Conservation (phyloP, 2,797 vertebrate species). For the Helarctos malayanus region DNA sequence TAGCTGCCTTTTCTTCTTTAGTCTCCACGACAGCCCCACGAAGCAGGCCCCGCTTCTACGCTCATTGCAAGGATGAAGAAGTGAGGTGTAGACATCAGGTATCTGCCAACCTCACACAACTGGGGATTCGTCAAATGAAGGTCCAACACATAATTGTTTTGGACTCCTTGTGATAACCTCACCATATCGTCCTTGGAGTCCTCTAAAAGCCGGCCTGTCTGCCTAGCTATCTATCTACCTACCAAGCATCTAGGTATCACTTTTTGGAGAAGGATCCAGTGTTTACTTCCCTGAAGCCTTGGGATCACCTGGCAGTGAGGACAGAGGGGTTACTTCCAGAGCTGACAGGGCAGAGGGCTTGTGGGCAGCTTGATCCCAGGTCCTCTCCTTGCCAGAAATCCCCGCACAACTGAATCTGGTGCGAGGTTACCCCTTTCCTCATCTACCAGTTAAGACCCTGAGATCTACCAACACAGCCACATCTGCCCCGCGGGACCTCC, state of each 20-base stretch:
- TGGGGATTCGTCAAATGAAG: background rate
- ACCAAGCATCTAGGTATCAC: background rate
- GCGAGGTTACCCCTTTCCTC: background rate
- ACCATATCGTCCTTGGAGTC: background rate
- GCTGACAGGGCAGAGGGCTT: background rate
- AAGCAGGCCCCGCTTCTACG: background rate
- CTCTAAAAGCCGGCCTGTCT: background rate
- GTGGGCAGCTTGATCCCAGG: background rate
- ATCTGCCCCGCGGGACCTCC: no score
- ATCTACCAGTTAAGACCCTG: background rate
- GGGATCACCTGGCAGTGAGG: background rate
- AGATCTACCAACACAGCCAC: background rate
- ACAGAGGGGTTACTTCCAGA: background rate
- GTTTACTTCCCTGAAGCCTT: background rate
- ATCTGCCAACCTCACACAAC: background rate
- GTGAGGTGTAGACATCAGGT: background rate
- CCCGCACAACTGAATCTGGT: no score
- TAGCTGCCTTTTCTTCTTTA: background rate
- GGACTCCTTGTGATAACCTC: background rate
- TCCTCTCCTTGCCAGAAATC: background rate
- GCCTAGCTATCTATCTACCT: background rate
- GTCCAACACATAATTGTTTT: background rate
- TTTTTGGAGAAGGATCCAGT: background rate
- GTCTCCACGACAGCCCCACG: background rate
- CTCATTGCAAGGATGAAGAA: background rate